Evolutionary conservation across 2,888 invertebrate genomes (phyloP).

Genomic region (Desoria tigrina): DNA sequence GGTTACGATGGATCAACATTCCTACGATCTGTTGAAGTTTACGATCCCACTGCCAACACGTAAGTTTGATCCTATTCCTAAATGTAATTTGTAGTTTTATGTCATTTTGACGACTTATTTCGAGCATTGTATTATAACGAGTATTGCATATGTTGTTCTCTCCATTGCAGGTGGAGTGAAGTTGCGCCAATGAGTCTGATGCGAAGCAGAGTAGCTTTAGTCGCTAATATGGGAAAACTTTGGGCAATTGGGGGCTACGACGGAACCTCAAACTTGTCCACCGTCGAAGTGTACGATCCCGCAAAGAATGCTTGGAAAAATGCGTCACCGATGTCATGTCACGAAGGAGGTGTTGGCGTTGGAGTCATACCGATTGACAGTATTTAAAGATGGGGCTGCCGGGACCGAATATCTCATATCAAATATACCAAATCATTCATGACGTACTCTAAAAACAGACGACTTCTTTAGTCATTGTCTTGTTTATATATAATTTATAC

Average conservation of each 20-base stretch:
- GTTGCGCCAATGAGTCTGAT: slow-evolving; percentile 80
- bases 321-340: slow-evolving; percentile 76
- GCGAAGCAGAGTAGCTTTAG: slow-evolving; percentile 76
- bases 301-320: slow-evolving; percentile 71
- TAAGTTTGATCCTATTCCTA: slow-evolving; percentile 56
- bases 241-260: slow-evolving; percentile 81
- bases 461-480: too few relatives aligned
- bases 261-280: slow-evolving; percentile 75
- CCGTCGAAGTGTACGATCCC: slow-evolving; percentile 83
- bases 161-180: slow-evolving; percentile 66
- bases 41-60: slow-evolving; percentile 71
- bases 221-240: slow-evolving; percentile 78
- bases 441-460: too few relatives aligned
- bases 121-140: not conserved
- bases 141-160: too few relatives aligned
- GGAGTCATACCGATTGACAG: slow-evolving; percentile 70
- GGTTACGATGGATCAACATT: slow-evolving; percentile 84
- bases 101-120: not conserved
- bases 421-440: not conserved
- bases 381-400: slow-evolving; percentile 8
- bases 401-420: not conserved
- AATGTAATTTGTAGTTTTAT: slow-evolving; percentile 2
- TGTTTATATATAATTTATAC: too few relatives aligned
- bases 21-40: slow-evolving; percentile 77
- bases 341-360: slow-evolving; percentile 84